phyloP scores from a whole-genome alignment of 1,140 invertebrate genomes.

The Choristoneura fumiferana region DNA sequence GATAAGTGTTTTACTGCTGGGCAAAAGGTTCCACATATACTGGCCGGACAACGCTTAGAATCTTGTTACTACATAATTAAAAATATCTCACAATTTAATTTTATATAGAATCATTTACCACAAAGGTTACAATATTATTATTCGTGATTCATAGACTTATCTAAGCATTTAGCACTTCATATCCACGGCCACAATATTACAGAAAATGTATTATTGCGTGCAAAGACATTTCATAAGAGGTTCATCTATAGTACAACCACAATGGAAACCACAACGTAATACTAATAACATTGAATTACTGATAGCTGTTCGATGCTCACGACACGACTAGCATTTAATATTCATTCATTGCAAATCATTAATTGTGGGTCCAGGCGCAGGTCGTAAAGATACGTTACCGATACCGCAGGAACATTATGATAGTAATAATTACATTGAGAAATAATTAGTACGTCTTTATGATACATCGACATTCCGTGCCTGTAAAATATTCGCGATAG shows the following conservation, averaged over 20 bases:
- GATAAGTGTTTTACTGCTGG: no score
- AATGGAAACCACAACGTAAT: not conserved
- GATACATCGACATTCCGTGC: not conserved
- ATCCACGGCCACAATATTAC: no score
- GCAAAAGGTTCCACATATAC: no score
- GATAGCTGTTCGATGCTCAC: slow-evolving; percentile 10
- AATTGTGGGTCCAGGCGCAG: not conserved
- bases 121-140: no score
- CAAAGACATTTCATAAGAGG: not conserved
- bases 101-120: no score
- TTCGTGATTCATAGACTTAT: no score
- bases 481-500: no score
- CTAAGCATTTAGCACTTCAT: no score
- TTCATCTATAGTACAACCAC: slow-evolving; percentile 3
- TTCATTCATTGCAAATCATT: slow-evolving; percentile 9
- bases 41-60: no score
- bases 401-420: slow-evolving; percentile 6
- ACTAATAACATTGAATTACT: slow-evolving; percentile 11
- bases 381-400: slow-evolving; percentile 6
- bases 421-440: slow-evolving; percentile 7
- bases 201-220: not conserved
- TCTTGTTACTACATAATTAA: no score
- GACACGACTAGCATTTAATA: slow-evolving; percentile 12
- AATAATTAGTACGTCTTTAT: slow-evolving; percentile 11
- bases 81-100: no score